Evolutionary conservation across 2,888 invertebrate species (phyloP), one percentile per base, ranked within the genome.

Genomic region (Lamellibrachia satsuma): DNA sequence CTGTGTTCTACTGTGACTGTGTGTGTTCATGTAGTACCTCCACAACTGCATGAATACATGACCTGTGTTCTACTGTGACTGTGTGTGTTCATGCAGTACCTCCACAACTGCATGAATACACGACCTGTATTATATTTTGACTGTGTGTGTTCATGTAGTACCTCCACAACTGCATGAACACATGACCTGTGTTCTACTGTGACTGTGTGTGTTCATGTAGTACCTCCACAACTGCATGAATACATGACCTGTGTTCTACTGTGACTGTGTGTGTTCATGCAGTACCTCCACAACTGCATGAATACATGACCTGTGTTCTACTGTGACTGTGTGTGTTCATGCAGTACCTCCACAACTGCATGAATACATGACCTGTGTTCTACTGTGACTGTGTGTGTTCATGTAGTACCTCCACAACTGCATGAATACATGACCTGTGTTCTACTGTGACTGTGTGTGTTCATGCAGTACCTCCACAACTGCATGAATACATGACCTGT

Each of bases 271-370:
- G 7, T 55, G 55, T 55, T 55, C 55, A 7, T 55, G 55, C 3
- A 55, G 55, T 55, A 55, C 55, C 55, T 55, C 55, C 55, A 55
- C 9, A 39, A 39, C 39, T 39, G 39, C 39, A 39, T 39, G 39
- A 39, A 39, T 39, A 39, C 39, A 39, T 39, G 9, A 55, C 9
- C 2, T 55, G 55, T 7, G 55, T 3, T 55, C 55, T 55, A 55
- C 75, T 75, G 22, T 75, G 15, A 22, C 75, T 75, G 75, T 91
- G 52, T 75, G 27, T 92, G 92, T 90, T 60, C 94, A 39, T 93
- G 0, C 94, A 97, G 96, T 99, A 99, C 96, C 97, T 99, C 0
- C 98, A 99, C 96, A 99, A 99, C 39, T 39, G 96, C 99, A 99
- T 95, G 99, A 99, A 0, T 97, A 98, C 97, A 99, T 98, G 95